A percentile compares a stretch with the other conserved stretches of the same genome.
phyloP scores from a whole-genome alignment of 2,888 invertebrate species.

The Apamea crenata region DNA sequence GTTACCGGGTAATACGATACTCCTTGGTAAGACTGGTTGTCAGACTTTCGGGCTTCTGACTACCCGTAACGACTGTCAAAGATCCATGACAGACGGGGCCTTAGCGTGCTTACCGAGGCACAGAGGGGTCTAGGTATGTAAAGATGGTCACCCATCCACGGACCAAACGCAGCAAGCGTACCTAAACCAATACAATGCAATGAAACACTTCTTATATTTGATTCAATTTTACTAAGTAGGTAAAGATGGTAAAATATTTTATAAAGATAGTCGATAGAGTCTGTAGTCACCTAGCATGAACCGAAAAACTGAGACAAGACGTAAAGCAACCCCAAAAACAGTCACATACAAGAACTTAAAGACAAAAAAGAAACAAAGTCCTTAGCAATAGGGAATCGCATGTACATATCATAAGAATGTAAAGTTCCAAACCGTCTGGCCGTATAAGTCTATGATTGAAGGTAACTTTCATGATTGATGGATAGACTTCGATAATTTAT shows the following conservation, averaged over 20 bases:
- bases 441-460: constrained; percentile 55
- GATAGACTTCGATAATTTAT: constrained; percentile 67
- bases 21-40: too few relatives aligned
- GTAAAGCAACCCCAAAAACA: background rate
- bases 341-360: background rate
- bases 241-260: too few relatives aligned
- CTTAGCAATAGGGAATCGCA: constrained; percentile 15
- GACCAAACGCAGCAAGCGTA: too few relatives aligned
- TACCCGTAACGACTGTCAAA: too few relatives aligned
- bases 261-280: background rate
- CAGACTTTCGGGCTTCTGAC: too few relatives aligned
- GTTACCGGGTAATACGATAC: too few relatives aligned
- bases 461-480: constrained; percentile 69
- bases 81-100: too few relatives aligned
- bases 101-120: too few relatives aligned
- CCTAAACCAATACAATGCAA: too few relatives aligned
- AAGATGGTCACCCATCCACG: too few relatives aligned
- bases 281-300: background rate
- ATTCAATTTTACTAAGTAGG: background rate
- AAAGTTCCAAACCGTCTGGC: constrained; percentile 44
- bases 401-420: background rate
- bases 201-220: too few relatives aligned
- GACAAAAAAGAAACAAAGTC: background rate
- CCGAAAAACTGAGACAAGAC: background rate
- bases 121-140: too few relatives aligned